Evolutionary conservation across 37 sponge, comb jelly and placozoan species (phyloP).

Genomic region (Amphimedon queenslandica): DNA sequence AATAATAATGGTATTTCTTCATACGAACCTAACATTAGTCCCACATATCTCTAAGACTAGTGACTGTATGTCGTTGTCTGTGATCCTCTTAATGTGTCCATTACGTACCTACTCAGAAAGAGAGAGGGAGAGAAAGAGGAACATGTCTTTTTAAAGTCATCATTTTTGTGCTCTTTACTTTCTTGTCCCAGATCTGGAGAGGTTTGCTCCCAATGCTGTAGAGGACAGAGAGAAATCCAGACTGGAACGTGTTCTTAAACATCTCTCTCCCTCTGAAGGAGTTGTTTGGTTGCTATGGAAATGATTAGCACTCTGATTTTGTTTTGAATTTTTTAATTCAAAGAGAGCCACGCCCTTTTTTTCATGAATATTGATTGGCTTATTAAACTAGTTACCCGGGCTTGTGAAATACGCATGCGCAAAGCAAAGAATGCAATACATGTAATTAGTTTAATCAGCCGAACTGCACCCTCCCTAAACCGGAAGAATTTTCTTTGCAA

Average conservation of each 20-base stretch:
- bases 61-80: constrained; percentile 99
- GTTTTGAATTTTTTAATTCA: too few species aligned
- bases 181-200: constrained; percentile 96
- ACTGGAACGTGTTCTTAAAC: constrained; percentile 99
- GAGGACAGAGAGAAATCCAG: constrained; percentile 95
- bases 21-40: constrained; percentile 83
- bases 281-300: neutral
- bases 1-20: neutral
- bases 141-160: constrained; percentile 8
- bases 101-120: constrained; percentile 70
- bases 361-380: too few species aligned
- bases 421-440: too few species aligned
- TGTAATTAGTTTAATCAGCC: too few species aligned
- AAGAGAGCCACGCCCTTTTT: too few species aligned
- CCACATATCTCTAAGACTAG: constrained; percentile 93
- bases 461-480: too few species aligned
- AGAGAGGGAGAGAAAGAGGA: neutral
- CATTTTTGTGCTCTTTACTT: constrained; percentile 38
- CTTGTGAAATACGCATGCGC: too few species aligned
- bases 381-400: too few species aligned
- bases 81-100: constrained; percentile 98
- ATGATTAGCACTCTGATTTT: too few species aligned
- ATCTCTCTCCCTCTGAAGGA: constrained; percentile 11
- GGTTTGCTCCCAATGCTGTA: constrained; percentile 99
- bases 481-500: too few species aligned